Evolutionary conservation across 1,140 invertebrate species (phyloP).

Genomic region (Calephelis virginiensis): DNA sequence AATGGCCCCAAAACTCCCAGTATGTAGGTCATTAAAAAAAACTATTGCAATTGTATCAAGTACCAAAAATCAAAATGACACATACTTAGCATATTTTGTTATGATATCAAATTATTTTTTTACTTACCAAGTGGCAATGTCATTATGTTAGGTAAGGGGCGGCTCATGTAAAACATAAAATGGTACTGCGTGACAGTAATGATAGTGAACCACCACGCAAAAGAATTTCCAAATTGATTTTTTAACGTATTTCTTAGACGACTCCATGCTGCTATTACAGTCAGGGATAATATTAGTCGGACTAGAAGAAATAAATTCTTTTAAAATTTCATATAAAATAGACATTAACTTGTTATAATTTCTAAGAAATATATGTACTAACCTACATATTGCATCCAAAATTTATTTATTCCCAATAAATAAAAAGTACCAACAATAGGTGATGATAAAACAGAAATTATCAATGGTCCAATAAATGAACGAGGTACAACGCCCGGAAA

Average conservation of each 20-base stretch:
- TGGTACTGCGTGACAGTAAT: slow-evolving; percentile 97
- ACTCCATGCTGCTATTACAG: slow-evolving; percentile 87
- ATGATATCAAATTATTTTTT: slow-evolving; percentile 8
- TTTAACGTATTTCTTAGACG: slow-evolving; percentile 85
- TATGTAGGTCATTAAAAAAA: no score
- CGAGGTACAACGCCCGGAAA: slow-evolving; percentile 99
- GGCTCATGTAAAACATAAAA: slow-evolving; percentile 97
- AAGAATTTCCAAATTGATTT: slow-evolving; percentile 87
- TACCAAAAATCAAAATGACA: no score
- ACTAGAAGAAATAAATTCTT: slow-evolving; percentile 82
- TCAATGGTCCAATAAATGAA: slow-evolving; percentile 96
- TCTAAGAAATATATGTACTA: slow-evolving; percentile 54
- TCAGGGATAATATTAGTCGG: slow-evolving; percentile 86
- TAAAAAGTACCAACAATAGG: slow-evolving; percentile 86
- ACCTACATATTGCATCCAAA: slow-evolving; percentile 95
- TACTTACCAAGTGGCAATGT: slow-evolving; percentile 92
- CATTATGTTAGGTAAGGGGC: slow-evolving; percentile 97
- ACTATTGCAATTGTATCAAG: no score
- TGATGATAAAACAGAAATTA: slow-evolving; percentile 88
- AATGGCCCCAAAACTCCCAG: no score
- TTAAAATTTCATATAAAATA: neutral
- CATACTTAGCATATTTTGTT: neutral
- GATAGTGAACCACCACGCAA: slow-evolving; percentile 89
- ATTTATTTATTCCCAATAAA: slow-evolving; percentile 88
- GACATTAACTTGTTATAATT: neutral